Conservation (phyloP, 2,797 vertebrate genomes). For the Acestrorhynchus altus region DNA sequence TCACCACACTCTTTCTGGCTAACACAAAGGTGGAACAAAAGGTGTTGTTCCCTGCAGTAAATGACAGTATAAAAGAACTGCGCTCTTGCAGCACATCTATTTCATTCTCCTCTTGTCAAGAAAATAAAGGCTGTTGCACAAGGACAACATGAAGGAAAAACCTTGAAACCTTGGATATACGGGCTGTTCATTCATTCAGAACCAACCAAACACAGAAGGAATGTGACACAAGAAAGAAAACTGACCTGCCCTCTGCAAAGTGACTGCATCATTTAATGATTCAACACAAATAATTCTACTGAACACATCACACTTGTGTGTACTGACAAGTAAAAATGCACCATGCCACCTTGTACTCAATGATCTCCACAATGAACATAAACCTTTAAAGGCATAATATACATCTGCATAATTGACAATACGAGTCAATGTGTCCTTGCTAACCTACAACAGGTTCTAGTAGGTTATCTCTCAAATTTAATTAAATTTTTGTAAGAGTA, state of each 20-base stretch:
- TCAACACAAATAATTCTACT: too few relatives aligned
- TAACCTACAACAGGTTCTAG: neutral
- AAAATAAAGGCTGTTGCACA: slow-evolving; percentile 26
- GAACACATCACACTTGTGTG: neutral
- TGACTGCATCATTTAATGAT: slow-evolving; percentile 4
- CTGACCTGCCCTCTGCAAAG: slow-evolving; percentile 11
- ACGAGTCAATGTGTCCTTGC: neutral
- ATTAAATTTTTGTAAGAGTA: too few relatives aligned
- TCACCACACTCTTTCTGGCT: slow-evolving; percentile 30
- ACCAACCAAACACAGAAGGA: neutral
- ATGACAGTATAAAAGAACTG: slow-evolving; percentile 17
- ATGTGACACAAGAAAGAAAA: slow-evolving; percentile 15
- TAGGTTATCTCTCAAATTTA: too few relatives aligned
- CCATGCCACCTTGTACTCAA: neutral
- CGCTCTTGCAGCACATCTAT: slow-evolving; percentile 17
- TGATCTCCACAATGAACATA: too few relatives aligned
- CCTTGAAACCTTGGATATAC: slow-evolving; percentile 8
- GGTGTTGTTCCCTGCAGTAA: slow-evolving; percentile 25
- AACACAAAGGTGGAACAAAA: slow-evolving; percentile 36
- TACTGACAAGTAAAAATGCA: slow-evolving; percentile 9
- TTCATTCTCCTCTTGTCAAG: slow-evolving; percentile 34
- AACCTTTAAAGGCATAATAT: too few relatives aligned
- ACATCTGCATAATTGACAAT: neutral
- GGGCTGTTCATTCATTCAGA: neutral
- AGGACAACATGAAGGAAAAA: slow-evolving; percentile 24